These are phyloP conservation scores for Aythya baeri DNA, from an alignment of 2,113 vertebrate genomes.

Conservation along the genomic window DNA sequence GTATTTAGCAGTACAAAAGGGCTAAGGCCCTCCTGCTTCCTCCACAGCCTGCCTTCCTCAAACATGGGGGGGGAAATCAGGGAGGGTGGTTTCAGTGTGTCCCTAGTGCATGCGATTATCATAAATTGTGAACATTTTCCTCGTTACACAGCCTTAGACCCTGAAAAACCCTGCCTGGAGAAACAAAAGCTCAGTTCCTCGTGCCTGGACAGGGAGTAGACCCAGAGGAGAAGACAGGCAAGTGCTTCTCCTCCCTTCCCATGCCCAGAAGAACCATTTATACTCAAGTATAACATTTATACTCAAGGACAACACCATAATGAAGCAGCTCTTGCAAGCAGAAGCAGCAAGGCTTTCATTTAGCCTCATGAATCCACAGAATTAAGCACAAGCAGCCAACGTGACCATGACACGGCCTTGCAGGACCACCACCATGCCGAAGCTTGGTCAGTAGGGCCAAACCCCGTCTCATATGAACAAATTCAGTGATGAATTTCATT, in stretches of 20 bases:
- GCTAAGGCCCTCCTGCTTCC: not conserved
- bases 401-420: not conserved
- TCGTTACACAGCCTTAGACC: not conserved
- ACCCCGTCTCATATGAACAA: not conserved
- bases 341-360: not conserved
- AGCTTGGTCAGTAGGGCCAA: not conserved
- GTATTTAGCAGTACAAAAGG: not conserved
- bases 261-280: not conserved
- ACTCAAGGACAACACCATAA: not conserved
- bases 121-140: not conserved
- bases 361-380: not conserved
- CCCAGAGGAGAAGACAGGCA: not conserved
- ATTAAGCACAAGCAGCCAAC: not conserved
- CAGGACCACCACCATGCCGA: not conserved
- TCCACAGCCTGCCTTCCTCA: not conserved
- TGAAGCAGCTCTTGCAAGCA: not conserved
- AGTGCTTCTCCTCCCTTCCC: not conserved
- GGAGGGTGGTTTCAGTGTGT: not conserved
- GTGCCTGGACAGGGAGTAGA: not conserved
- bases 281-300: not conserved
- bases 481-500: rapidly evolving
- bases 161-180: not conserved
- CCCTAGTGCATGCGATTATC: rapidly evolving
- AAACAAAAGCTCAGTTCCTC: not conserved
- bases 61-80: not conserved